Evolutionary conservation across 2,113 vertebrate genomes (phyloP).

Genomic region (Anser cygnoides): DNA sequence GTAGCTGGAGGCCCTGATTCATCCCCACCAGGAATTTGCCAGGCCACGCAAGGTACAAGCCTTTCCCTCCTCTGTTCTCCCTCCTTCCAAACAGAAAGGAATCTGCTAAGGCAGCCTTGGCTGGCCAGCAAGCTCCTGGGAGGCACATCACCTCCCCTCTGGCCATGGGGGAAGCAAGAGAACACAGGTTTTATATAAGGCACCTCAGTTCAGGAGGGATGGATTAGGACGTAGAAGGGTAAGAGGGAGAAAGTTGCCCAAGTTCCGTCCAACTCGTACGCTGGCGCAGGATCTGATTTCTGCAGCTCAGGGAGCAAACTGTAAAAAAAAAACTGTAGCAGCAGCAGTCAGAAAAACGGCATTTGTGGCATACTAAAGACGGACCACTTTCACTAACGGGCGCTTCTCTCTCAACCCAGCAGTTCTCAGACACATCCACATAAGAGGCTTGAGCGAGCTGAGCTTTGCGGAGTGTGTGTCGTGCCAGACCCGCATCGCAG

Average conservation of each 20-base stretch:
- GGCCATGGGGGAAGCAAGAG: neutral
- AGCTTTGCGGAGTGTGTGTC: slow-evolving; percentile 16
- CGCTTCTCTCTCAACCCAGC: neutral
- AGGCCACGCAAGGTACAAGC: neutral
- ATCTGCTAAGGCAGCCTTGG: neutral
- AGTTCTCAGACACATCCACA: slow-evolving; percentile 26
- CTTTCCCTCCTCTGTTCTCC: neutral
- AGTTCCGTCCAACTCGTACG: neutral
- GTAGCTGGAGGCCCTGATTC: neutral
- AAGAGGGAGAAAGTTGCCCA: neutral
- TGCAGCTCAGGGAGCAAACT: neutral
- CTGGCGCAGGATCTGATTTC: neutral
- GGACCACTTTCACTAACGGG: neutral
- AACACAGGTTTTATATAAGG: neutral
- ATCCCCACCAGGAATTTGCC: neutral
- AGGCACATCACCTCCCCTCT: too few species aligned
- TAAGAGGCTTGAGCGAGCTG: slow-evolving; percentile 49
- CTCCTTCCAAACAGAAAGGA: neutral
- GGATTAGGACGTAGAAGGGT: neutral
- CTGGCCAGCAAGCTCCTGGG: too few species aligned
- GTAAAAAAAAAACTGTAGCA: neutral
- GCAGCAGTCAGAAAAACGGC: neutral
- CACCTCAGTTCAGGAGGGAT: neutral
- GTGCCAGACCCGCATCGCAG: slow-evolving; percentile 40
- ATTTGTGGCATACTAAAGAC: neutral